Evolutionary conservation across 2,888 invertebrate species (phyloP), one percentile per base, ranked within the genome.

Genomic region (Prionchulus punctatus): DNA sequence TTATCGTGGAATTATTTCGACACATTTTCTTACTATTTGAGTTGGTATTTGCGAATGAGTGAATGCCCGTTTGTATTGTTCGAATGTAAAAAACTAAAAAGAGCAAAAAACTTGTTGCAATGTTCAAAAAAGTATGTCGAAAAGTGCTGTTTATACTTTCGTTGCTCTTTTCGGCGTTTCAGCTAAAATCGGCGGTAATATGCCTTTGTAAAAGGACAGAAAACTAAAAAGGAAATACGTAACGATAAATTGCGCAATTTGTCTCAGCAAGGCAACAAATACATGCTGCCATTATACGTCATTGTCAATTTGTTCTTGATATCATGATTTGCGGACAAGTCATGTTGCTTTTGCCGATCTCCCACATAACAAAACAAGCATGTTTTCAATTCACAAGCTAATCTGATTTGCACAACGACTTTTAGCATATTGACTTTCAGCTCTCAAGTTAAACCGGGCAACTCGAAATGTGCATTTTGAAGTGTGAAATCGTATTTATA

Each of bases 81-180:
- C 91, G 76, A 91, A 92, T 30, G 86, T 85, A 66, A 88, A 82
- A 74, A 92, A 92, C 79, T 80, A 69, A 61, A 77, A 75, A 61
- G 60, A 58, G 65, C 57, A 62, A 62, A 23, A 59, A 30, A 48
- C 23, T 51, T 42, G 60, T 50, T 18, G 52, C 15, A 26, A 54
- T 18, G 28, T 30, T 23, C 18, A 54, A 23, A 53, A 30, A 54
- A 30, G 18, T 18, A 25, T 18, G 25, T 26, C 30, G 53, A 53
- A n/a, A 54, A 54, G 12, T 12, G n/a, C n/a, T 7, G 27, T 7
- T 25, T 51, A 51, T 71, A 80, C 80, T 75, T 92, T 92, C 18
- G 87, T 84, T 21, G 91, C 91, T 67, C 91, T 74, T 73, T 92
- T 92, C 1, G 92, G 92, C 1, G 91, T 92, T 76, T 92, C 92